Evolutionary conservation across 2,113 vertebrate species (phyloP).

Genomic region (Cynoglossus semilaevis): DNA sequence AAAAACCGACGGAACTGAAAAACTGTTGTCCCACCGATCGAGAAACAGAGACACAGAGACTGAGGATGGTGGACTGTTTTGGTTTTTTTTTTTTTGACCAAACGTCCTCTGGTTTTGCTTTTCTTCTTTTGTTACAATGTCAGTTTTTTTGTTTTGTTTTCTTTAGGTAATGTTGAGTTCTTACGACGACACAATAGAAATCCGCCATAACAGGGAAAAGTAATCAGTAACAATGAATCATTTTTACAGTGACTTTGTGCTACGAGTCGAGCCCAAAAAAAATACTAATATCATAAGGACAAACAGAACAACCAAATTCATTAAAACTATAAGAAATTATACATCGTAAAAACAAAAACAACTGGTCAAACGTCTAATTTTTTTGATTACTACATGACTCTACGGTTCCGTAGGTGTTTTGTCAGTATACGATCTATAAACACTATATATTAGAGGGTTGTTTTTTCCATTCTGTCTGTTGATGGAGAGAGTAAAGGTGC

Average conservation of each 20-base stretch:
- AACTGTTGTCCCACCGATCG: conserved; percentile 27
- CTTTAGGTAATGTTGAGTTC: conserved; percentile 33
- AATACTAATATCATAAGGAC: neutral
- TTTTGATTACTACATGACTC: neutral
- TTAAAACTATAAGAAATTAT: no score
- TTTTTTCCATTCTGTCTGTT: conserved; percentile 9
- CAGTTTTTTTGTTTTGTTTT: conserved; percentile 27
- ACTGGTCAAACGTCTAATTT: neutral
- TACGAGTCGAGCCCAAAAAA: conserved; percentile 4
- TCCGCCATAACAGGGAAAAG: conserved; percentile 40
- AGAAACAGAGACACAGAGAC: neutral
- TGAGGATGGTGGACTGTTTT: conserved; percentile 44
- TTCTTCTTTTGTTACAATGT: conserved; percentile 13
- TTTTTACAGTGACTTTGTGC: conserved; percentile 31
- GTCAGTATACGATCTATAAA: neutral
- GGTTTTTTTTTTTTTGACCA: no score
- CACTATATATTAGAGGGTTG: conserved; percentile 1
- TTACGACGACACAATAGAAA: conserved; percentile 30
- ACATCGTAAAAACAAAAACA: no score
- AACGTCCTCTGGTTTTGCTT: conserved; percentile 4
- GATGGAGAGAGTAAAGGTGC: conserved; percentile 33
- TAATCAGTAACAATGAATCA: conserved; percentile 29
- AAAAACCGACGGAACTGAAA: conserved; percentile 36
- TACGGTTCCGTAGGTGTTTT: neutral
- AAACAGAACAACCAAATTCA: neutral